Evolutionary conservation across 1,140 invertebrate genomes (phyloP).

Genomic region (Apocrypta bakeri): DNA sequence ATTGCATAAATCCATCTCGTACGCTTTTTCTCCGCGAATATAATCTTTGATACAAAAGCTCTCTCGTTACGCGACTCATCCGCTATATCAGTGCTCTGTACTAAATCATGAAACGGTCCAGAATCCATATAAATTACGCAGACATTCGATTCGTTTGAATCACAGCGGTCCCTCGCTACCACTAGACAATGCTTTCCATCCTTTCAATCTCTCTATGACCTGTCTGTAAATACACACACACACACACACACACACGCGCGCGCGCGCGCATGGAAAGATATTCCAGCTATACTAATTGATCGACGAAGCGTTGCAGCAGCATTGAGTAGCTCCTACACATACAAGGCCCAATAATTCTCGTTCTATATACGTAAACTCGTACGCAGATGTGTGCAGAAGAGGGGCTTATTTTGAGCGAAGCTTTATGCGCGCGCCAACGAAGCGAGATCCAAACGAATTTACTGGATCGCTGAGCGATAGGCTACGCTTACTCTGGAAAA

Average conservation of each 20-base stretch:
- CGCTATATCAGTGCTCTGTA: background rate
- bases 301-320: background rate
- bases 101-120: background rate
- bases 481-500: constrained; percentile 10
- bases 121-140: background rate
- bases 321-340: background rate
- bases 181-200: background rate
- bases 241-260: no score
- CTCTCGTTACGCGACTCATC: no score
- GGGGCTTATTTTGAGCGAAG: constrained; percentile 29
- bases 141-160: no score
- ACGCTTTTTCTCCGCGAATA: background rate
- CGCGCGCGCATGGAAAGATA: no score
- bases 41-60: background rate
- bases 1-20: background rate
- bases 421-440: constrained; percentile 50
- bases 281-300: constrained; percentile 21
- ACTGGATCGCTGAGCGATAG: constrained; percentile 42
- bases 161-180: no score
- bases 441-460: constrained; percentile 43
- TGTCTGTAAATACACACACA: background rate
- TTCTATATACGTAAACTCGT: background rate
- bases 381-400: background rate
- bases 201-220: no score
- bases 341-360: background rate